A percentile compares a stretch with the other conserved stretches of the same genome.
These are phyloP conservation scores for Hemicrepidius hirtus DNA, from an alignment of 2,888 invertebrate species.

Conservation along the genomic window DNA sequence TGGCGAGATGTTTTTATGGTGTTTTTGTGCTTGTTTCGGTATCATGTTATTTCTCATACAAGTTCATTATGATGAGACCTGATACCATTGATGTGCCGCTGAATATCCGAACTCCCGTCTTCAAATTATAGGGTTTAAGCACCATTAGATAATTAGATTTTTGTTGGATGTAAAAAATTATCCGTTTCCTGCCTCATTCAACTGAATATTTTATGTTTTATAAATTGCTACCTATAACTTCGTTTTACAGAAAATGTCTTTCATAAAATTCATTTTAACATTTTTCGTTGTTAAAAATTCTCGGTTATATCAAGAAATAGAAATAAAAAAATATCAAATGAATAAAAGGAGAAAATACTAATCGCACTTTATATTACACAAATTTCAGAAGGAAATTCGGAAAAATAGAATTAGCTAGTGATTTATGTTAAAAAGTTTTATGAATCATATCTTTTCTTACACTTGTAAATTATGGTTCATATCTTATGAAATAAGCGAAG, in stretches of 20 bases:
- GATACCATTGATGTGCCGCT: conserved; percentile 14
- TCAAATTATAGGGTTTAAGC: conserved; percentile 19
- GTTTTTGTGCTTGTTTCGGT: conserved; percentile 30
- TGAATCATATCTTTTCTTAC: not conserved
- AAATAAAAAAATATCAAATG: no score
- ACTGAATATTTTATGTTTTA: not conserved
- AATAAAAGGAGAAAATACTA: no score
- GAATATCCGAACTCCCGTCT: not conserved
- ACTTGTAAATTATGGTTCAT: conserved; percentile 12
- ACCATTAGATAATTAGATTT: conserved; percentile 27
- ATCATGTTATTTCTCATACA: conserved; percentile 26
- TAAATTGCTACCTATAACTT: not conserved
- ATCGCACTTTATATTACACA: no score
- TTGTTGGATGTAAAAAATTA: not conserved
- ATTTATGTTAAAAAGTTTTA: conserved; percentile 21
- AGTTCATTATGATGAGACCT: conserved; percentile 24
- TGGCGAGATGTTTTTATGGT: conserved; percentile 27
- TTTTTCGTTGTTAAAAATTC: not conserved
- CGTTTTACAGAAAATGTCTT: no score
- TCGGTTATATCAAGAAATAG: not conserved
- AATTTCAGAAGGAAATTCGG: not conserved
- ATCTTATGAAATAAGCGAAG: conserved; percentile 17
- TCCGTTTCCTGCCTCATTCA: not conserved
- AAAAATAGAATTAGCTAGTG: conserved; percentile 8
- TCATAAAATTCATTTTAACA: not conserved